These are phyloP conservation scores for Tholera decimalis DNA, from an alignment of 2,888 invertebrate genomes.

Conservation along the genomic window DNA sequence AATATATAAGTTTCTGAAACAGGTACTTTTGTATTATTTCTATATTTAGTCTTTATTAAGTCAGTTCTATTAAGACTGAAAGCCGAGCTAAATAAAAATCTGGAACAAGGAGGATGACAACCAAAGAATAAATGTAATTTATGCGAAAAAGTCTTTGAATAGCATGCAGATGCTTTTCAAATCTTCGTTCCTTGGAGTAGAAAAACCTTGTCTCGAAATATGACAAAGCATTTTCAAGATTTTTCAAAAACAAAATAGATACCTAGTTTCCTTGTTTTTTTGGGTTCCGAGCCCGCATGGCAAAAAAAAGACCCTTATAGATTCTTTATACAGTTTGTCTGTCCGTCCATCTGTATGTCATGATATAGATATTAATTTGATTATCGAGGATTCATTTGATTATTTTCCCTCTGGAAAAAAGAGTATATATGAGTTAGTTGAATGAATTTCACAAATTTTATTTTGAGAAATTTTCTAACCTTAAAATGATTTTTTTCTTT, in stretches of 20 bases:
- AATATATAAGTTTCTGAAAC: neutral
- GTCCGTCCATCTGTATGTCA: too few relatives aligned
- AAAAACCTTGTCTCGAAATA: neutral
- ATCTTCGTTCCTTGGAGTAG: constrained; percentile 3
- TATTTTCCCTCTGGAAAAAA: too few relatives aligned
- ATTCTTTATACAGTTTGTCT: too few relatives aligned
- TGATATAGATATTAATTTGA: too few relatives aligned
- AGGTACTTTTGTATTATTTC: neutral
- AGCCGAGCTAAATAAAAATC: neutral
- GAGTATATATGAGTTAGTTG: too few relatives aligned
- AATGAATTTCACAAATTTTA: too few relatives aligned
- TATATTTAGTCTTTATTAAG: too few relatives aligned
- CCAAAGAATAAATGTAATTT: constrained; percentile 3
- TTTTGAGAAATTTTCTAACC: too few relatives aligned
- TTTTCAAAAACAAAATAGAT: constrained; percentile 7
- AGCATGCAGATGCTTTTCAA: constrained; percentile 7
- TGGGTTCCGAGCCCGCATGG: too few relatives aligned
- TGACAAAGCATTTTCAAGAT: constrained; percentile 16
- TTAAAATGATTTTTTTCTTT: too few relatives aligned
- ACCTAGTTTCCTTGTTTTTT: neutral
- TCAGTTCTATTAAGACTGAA: neutral
- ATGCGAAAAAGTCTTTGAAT: constrained; percentile 13
- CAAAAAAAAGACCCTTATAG: too few relatives aligned
- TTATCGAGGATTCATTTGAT: too few relatives aligned
- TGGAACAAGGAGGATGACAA: neutral